Evolutionary conservation across 2,888 invertebrate species (phyloP).

Genomic region (Achlya flavicornis): DNA sequence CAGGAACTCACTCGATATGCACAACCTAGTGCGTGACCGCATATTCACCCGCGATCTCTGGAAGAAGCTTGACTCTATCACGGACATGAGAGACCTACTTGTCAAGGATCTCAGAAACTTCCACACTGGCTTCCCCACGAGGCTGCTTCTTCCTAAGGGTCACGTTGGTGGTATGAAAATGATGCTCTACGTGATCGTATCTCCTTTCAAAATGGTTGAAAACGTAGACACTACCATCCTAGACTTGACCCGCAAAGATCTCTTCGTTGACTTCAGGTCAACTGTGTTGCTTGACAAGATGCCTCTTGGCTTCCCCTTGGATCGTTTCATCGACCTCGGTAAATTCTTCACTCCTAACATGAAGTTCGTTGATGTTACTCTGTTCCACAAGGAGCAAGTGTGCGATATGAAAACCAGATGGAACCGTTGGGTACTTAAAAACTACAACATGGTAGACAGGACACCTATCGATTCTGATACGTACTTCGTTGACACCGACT

Average conservation of each 20-base stretch:
- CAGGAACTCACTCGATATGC: slow-evolving; percentile 86
- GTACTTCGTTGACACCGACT: slow-evolving; percentile 59
- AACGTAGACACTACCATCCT: slow-evolving; percentile 62
- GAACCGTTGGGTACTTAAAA: slow-evolving; percentile 65
- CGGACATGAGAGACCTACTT: slow-evolving; percentile 61
- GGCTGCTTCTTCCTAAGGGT: slow-evolving; percentile 89
- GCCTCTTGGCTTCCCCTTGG: slow-evolving; percentile 90
- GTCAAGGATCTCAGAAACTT: slow-evolving; percentile 69
- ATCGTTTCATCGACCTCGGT: slow-evolving; percentile 84
- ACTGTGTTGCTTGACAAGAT: slow-evolving; percentile 83
- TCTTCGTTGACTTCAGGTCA: slow-evolving; percentile 65
- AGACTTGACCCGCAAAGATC: slow-evolving; percentile 76
- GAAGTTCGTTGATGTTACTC: slow-evolving; percentile 85
- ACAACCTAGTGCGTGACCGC: slow-evolving; percentile 86
- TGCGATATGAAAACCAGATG: slow-evolving; percentile 76
- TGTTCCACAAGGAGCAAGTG: slow-evolving; percentile 84
- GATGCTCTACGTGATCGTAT: slow-evolving; percentile 86
- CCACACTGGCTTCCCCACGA: slow-evolving; percentile 88
- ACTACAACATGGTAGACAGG: slow-evolving; percentile 59
- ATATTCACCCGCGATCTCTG: slow-evolving; percentile 86
- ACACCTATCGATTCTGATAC: slow-evolving; percentile 55
- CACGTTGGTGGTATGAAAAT: slow-evolving; percentile 86
- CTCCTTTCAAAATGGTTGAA: slow-evolving; percentile 77
- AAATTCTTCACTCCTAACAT: slow-evolving; percentile 87
- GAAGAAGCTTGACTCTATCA: slow-evolving; percentile 85